Conservation (phyloP, 2,113 vertebrate species). For the Melozone crissalis region DNA sequence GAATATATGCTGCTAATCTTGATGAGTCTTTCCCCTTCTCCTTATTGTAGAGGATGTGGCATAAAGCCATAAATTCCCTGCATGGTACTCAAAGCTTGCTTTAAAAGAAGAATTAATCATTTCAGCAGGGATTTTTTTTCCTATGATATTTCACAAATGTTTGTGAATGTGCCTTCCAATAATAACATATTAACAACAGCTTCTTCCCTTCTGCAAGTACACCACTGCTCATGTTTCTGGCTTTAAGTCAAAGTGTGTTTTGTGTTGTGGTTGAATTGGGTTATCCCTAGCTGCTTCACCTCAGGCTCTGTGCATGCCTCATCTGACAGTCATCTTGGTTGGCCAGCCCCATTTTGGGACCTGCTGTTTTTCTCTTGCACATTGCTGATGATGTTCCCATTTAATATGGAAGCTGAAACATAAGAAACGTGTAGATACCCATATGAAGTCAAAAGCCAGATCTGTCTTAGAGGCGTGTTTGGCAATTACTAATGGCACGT, state of each 20-base stretch:
- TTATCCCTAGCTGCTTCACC: neutral
- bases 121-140: neutral
- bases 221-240: neutral
- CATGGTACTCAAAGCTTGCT: neutral
- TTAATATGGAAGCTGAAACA: neutral
- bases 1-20: neutral
- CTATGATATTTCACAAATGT: neutral
- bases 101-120: slow-evolving; percentile 23
- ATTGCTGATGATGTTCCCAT: neutral
- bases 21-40: neutral
- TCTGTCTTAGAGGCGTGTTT: neutral
- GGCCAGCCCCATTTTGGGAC: neutral
- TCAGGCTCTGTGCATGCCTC: neutral
- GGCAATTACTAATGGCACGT: rapidly evolving
- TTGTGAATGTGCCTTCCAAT: slow-evolving; percentile 17
- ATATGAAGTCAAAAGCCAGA: neutral
- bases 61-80: neutral
- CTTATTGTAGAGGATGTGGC: neutral
- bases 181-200: neutral
- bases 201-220: neutral
- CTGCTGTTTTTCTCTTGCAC: rapidly evolving
- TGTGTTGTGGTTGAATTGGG: neutral
- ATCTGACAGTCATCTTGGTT: neutral
- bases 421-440: neutral
- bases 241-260: neutral